phyloP scores from a whole-genome alignment of 1,140 invertebrate species.

The Octopus sinensis region DNA sequence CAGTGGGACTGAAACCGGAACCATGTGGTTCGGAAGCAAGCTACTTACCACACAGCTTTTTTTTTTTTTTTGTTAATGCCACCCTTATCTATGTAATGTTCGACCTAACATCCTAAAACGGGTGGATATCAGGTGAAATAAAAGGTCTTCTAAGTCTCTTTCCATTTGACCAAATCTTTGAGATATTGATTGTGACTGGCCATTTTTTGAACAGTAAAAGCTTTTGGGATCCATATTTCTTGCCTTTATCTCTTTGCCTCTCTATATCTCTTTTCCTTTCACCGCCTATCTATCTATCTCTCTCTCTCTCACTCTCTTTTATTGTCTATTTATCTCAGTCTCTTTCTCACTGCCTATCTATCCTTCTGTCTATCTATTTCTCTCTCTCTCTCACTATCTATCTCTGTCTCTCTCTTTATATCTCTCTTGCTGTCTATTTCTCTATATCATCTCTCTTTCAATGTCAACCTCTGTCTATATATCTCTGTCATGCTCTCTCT shows the following conservation, averaged over 20 bases:
- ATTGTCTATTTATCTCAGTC: conserved; percentile 15
- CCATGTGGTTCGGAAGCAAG: too few relatives aligned
- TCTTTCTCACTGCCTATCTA: conserved; percentile 1
- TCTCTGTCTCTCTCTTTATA: conserved; percentile 15
- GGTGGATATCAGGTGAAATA: too few relatives aligned
- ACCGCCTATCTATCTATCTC: neutral
- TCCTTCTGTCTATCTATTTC: conserved; percentile 12
- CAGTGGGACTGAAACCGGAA: too few relatives aligned
- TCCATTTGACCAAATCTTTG: too few relatives aligned
- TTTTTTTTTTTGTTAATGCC: too few relatives aligned
- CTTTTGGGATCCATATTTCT: too few relatives aligned
- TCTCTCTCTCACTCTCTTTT: conserved; percentile 18
- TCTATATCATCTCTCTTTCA: conserved; percentile 14
- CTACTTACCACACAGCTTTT: too few relatives aligned
- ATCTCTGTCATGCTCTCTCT: neutral
- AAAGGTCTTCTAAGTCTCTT: too few relatives aligned
- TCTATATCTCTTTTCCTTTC: conserved; percentile 14
- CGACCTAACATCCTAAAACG: too few relatives aligned
- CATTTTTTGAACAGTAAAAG: too few relatives aligned
- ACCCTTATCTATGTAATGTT: too few relatives aligned
- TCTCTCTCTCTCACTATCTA: conserved; percentile 12
- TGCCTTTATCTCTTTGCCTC: neutral
- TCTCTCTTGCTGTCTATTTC: neutral
- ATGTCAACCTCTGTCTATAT: neutral
- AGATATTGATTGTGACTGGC: too few relatives aligned